Percentiles rank a stretch among this genome's conserved stretches.
Conservation (phyloP, 2,888 invertebrate genomes). For the Papilio demoleus region DNA sequence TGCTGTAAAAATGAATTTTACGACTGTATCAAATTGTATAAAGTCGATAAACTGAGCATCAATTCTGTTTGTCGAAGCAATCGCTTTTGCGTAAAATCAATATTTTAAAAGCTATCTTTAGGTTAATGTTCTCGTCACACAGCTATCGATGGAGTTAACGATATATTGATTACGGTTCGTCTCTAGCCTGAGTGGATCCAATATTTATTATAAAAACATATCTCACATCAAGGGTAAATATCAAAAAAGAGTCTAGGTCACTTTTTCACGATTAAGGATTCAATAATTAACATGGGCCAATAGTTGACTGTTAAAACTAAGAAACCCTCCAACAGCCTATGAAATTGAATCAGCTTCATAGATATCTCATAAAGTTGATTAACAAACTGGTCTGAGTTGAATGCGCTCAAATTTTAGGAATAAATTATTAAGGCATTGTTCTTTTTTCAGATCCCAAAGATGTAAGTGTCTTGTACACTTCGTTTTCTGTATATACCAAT, state of each 20-base stretch:
- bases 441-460: conserved; percentile 44
- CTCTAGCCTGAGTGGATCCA: neutral
- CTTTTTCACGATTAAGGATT: no score
- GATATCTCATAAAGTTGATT: neutral
- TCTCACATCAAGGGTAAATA: neutral
- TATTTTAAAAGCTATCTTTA: conserved; percentile 16
- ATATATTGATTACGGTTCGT: neutral
- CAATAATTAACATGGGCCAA: neutral
- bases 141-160: neutral
- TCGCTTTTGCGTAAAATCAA: conserved; percentile 17
- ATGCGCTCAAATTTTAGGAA: no score
- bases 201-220: neutral
- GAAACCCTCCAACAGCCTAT: neutral
- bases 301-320: neutral
- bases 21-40: neutral
- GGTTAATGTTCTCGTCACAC: conserved; percentile 8
- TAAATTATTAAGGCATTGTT: no score
- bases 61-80: conserved; percentile 13
- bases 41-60: neutral
- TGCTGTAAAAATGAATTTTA: neutral
- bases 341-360: neutral
- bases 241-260: neutral
- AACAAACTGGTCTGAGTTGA: neutral
- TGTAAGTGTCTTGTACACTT: conserved; percentile 33
- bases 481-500: conserved; percentile 62